These are phyloP conservation scores for Parus major DNA, from an alignment of 2,113 vertebrate species.

Conservation along the genomic window DNA sequence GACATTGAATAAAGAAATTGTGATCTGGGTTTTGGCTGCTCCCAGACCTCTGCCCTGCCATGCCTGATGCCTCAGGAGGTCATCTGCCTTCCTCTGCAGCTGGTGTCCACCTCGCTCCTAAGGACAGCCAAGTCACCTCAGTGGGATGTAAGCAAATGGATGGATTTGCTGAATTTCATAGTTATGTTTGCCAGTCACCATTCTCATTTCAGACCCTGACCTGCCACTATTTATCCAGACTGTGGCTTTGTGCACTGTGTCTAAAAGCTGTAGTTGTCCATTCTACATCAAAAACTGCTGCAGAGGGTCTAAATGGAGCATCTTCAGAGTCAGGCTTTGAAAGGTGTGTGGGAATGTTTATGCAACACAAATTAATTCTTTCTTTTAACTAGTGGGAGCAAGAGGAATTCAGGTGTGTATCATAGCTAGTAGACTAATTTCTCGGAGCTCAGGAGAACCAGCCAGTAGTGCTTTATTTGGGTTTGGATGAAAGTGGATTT, in stretches of 20 bases:
- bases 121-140: fast-evolving
- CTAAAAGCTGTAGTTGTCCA: not conserved
- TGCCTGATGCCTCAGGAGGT: not conserved
- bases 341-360: not conserved
- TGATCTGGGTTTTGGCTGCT: not conserved
- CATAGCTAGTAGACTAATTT: conserved; percentile 59
- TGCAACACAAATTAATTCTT: conserved; percentile 16
- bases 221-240: not conserved
- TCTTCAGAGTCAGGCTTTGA: not conserved
- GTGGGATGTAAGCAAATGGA: not conserved
- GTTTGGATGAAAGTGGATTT: conserved; percentile 63
- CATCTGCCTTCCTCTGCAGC: not conserved
- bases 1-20: not conserved
- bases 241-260: not conserved
- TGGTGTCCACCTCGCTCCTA: not conserved
- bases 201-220: not conserved
- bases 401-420: conserved; percentile 22
- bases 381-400: conserved; percentile 6
- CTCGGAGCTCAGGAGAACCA: conserved; percentile 36
- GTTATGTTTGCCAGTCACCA: not conserved
- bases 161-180: not conserved
- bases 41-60: not conserved
- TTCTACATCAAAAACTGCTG: not conserved
- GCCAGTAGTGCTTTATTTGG: conserved; percentile 49
- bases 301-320: not conserved